Evolutionary conservation across 1,140 invertebrate species (phyloP).

Genomic region (Leptopilina boulardi): DNA sequence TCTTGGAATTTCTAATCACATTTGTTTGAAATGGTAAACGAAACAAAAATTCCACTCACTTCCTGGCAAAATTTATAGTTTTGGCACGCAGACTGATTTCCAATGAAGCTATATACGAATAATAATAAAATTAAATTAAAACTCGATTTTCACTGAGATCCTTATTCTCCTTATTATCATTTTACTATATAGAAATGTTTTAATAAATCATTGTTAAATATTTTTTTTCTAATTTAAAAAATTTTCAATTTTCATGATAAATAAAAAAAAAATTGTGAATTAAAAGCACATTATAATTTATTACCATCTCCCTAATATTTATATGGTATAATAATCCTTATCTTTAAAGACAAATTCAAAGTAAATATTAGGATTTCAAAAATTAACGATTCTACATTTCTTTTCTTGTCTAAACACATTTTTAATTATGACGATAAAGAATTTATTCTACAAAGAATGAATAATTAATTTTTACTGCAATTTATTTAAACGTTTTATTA

Average conservation of each 20-base stretch:
- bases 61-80: slow-evolving; percentile 13
- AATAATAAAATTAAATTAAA: neutral
- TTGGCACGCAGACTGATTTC: slow-evolving; percentile 7
- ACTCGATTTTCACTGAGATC: neutral
- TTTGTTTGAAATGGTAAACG: neutral
- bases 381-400: neutral
- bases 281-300: slow-evolving; percentile 5
- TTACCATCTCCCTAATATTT: too few species aligned
- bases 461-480: neutral
- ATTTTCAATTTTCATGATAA: too few species aligned
- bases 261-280: too few species aligned
- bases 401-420: too few species aligned
- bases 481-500: too few species aligned
- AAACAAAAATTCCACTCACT: neutral
- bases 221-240: too few species aligned
- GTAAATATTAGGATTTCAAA: neutral
- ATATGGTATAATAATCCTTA: neutral
- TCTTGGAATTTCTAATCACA: neutral
- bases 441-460: neutral
- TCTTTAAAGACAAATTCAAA: neutral
- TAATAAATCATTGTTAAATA: too few species aligned
- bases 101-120: neutral
- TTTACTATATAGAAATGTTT: too few species aligned
- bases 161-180: neutral
- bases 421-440: too few species aligned